Evolutionary conservation across 2,888 invertebrate genomes (phyloP).

Genomic region (Leucoma salicis): DNA sequence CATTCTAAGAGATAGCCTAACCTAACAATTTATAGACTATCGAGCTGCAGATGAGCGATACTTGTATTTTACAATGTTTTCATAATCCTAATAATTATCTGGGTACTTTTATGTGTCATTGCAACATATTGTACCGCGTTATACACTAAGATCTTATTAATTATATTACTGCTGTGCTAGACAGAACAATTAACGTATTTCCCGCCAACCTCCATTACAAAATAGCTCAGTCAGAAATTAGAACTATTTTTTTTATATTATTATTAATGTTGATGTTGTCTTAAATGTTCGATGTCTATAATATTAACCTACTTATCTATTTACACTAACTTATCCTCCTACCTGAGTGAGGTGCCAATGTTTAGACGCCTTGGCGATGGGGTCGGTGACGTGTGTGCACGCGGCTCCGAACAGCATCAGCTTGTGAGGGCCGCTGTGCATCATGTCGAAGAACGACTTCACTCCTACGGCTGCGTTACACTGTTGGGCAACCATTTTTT

Average conservation of each 20-base stretch:
- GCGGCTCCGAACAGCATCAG: conserved; percentile 98
- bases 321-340: conserved; percentile 27
- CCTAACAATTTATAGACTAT: no score
- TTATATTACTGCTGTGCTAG: no score
- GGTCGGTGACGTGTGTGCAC: conserved; percentile 97
- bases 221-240: conserved; percentile 11
- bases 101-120: no score
- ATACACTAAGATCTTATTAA: no score
- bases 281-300: neutral
- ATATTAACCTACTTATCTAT: neutral
- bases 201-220: conserved; percentile 5
- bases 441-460: conserved; percentile 98
- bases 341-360: conserved; percentile 98
- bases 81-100: no score
- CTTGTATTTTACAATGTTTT: no score
- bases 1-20: no score
- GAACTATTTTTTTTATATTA: conserved; percentile 14
- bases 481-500: no score
- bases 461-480: conserved; percentile 97
- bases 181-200: no score
- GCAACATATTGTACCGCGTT: no score
- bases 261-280: no score
- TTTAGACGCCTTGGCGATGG: conserved; percentile 97
- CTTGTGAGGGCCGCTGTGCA: conserved; percentile 95
- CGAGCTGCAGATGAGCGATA: no score